A percentile compares a stretch with the other conserved stretches of the same genome.
These are phyloP conservation scores for Burhinus bistriatus DNA, from an alignment of 2,113 vertebrate genomes.

Conservation along the genomic window DNA sequence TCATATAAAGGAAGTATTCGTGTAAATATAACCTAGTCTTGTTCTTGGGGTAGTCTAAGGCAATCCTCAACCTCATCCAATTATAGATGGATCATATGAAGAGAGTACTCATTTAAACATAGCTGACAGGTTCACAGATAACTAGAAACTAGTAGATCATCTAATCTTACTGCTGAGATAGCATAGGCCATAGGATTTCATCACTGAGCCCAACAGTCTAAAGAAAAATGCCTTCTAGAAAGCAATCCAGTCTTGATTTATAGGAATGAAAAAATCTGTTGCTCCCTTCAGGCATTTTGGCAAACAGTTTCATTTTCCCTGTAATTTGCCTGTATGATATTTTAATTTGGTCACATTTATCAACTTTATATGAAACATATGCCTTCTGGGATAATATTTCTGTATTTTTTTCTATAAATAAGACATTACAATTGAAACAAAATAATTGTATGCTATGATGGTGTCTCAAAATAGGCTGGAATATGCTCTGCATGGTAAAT, in stretches of 20 bases:
- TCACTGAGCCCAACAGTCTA: background rate
- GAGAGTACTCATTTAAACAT: background rate
- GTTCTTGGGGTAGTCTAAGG: background rate
- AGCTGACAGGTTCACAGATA: background rate
- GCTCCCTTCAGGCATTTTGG: background rate
- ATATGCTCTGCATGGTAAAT: background rate
- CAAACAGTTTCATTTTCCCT: conserved; percentile 37
- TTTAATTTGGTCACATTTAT: conserved; percentile 45
- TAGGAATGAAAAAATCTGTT: conserved; percentile 7
- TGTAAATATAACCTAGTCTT: background rate
- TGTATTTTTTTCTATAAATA: background rate
- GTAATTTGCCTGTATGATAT: background rate
- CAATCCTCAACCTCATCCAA: background rate
- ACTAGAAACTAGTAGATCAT: background rate
- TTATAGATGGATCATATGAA: background rate
- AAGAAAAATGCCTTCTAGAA: conserved; percentile 12
- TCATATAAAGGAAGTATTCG: background rate
- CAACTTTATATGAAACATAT: background rate
- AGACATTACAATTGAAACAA: background rate
- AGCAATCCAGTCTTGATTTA: conserved; percentile 12
- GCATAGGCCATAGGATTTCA: background rate
- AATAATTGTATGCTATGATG: background rate
- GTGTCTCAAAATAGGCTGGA: background rate
- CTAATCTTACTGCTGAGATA: background rate
- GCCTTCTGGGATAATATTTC: conserved; percentile 12